A percentile compares a stretch with the other conserved stretches of the same genome.
Conservation (phyloP, 2,888 invertebrate species). For the Punctoribates punctum region DNA sequence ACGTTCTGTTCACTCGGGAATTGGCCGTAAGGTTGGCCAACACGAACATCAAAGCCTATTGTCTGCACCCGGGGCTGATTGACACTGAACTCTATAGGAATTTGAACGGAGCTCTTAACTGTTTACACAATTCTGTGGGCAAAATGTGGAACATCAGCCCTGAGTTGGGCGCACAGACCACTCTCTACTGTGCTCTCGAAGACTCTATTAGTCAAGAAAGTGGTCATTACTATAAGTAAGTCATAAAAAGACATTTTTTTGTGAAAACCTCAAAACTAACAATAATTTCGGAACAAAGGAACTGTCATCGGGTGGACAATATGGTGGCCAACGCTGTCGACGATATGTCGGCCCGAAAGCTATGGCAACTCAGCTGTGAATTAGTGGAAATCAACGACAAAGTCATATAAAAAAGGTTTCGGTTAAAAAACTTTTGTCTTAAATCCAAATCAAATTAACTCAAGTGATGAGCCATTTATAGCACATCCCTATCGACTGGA, state of each 20-base stretch:
- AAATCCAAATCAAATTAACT: not conserved
- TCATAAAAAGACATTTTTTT: too few species aligned
- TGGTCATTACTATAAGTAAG: not conserved
- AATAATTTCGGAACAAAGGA: too few species aligned
- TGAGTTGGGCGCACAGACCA: conserved; percentile 65
- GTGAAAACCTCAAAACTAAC: too few species aligned
- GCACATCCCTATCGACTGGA: not conserved
- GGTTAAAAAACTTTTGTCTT: not conserved
- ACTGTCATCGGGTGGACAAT: conserved; percentile 34
- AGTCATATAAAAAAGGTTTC: not conserved
- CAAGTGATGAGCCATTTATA: not conserved
- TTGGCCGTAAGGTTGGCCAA: conserved; percentile 51
- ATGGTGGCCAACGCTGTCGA: conserved; percentile 43
- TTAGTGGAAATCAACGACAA: conserved; percentile 46
- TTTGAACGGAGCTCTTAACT: conserved; percentile 51
- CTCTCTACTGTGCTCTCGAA: conserved; percentile 62
- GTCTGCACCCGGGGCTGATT: conserved; percentile 56
- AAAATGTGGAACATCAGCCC: conserved; percentile 47
- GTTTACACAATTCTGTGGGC: not conserved
- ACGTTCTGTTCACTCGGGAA: conserved; percentile 52
- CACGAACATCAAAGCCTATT: conserved; percentile 54
- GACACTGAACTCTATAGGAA: conserved; percentile 53
- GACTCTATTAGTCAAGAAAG: conserved; percentile 42
- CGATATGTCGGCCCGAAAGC: conserved; percentile 43
- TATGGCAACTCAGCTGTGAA: conserved; percentile 48